phyloP scores from a whole-genome alignment of 2,888 invertebrate species.

The Meganola albula region DNA sequence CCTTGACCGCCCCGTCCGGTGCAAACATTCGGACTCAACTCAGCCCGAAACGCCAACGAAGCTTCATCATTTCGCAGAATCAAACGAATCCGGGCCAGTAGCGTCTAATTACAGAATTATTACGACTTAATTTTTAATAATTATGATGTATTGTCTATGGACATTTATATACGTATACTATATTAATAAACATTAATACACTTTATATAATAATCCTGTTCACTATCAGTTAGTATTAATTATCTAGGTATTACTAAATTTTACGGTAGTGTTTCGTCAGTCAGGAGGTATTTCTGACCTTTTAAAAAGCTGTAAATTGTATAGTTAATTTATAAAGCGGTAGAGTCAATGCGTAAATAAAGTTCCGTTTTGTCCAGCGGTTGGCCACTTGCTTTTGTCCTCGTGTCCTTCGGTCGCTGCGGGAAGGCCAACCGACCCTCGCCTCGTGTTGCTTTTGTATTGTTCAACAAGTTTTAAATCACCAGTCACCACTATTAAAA shows the following conservation, averaged over 20 bases:
- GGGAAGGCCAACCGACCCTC: conserved; percentile 46
- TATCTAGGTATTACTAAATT: too few species aligned
- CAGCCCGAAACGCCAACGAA: conserved; percentile 35
- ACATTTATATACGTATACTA: too few species aligned
- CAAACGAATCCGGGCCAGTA: conserved; percentile 32
- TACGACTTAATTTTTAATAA: conserved; percentile 34
- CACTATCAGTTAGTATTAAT: too few species aligned
- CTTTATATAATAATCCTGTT: too few species aligned
- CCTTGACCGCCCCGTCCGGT: conserved; percentile 58
- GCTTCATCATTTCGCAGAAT: conserved; percentile 53
- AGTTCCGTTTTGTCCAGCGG: conserved; percentile 47
- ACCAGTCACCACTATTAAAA: too few species aligned
- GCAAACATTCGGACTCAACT: conserved; percentile 35
- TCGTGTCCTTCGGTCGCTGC: conserved; percentile 48
- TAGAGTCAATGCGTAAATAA: conserved; percentile 43
- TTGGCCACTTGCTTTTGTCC: conserved; percentile 53
- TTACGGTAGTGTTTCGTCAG: too few species aligned
- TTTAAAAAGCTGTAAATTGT: too few species aligned
- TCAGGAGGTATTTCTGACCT: too few species aligned
- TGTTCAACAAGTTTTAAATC: conserved; percentile 31
- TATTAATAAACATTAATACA: too few species aligned
- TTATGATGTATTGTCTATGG: too few species aligned
- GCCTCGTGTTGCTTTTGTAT: conserved; percentile 34
- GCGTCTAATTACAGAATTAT: conserved; percentile 45
- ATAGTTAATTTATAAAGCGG: conserved; percentile 51